Conservation (phyloP, 2,113 vertebrate species). For the Puffinus mauretanicus region DNA sequence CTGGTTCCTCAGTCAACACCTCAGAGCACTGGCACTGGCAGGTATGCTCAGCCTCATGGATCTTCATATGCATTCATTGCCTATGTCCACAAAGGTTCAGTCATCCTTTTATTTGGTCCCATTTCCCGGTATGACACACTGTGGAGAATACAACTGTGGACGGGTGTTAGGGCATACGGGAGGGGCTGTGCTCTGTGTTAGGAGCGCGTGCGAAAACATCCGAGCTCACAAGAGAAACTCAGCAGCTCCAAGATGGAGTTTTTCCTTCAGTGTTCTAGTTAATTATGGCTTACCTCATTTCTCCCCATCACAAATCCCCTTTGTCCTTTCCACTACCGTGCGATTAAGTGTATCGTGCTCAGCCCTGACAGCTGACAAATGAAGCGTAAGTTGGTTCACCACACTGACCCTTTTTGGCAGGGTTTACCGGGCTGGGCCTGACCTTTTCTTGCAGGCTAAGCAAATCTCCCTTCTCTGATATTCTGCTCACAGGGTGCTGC, state of each 20-base stretch:
- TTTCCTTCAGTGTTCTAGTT: not conserved
- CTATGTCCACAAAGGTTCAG: not conserved
- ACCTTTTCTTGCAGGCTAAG: conserved; percentile 32
- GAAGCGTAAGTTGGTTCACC: conserved; percentile 6
- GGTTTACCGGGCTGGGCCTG: not conserved
- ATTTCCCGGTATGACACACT: not conserved
- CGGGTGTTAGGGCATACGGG: not conserved
- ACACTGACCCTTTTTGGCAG: conserved; percentile 30
- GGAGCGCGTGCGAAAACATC: not conserved
- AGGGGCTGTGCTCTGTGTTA: not conserved
- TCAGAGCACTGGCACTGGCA: not conserved
- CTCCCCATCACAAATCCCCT: conserved; percentile 3
- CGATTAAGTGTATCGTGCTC: not conserved
- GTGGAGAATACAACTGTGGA: not conserved
- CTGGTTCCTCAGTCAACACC: not conserved
- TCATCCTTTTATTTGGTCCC: not conserved
- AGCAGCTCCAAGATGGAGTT: not conserved
- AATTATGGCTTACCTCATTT: conserved; percentile 11
- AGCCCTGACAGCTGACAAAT: conserved; percentile 55
- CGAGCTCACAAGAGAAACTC: not conserved
- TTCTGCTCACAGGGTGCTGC: not conserved
- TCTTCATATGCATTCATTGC: not conserved
- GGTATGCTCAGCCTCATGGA: not conserved
- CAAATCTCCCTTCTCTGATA: conserved; percentile 17
- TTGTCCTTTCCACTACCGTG: not conserved